Base-by-base conservation (phyloP, 2,888 invertebrate species). In the Drosophila demipolita region DNA sequence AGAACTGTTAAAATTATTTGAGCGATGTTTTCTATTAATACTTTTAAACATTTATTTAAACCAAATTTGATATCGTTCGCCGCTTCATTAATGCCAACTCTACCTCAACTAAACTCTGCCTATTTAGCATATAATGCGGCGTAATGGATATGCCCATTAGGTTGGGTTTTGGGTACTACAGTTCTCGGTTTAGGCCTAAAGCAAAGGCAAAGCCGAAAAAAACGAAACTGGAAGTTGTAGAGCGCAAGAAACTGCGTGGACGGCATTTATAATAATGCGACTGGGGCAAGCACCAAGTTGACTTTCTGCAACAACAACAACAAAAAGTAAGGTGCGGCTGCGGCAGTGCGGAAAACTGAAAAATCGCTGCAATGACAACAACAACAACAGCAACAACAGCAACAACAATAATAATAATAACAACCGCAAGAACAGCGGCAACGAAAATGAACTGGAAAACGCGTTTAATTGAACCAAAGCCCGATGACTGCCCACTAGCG, bases 171-270 rank as follows among this genome's bases (percentile, higher is more conserved):
- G 76, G 6, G 81, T 66, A 80, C 57, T 35, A 7, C n/a, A 38
- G 49, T 50, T 38, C 20, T 50, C 23, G 36, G 49, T 53, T 78
- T 20, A 42, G 62, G 50, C 32, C 49, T 45, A 57, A 73, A 33
- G 58, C 63, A 78, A 78, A 78, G 52, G 76, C 55, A 65, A 36
- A 54, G 66, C 75, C 75, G 64, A 75, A 75, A 66, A 75, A 66
- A 60, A 67, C 68, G 55, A 79, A 83, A 77, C 87, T 85, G 80
- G 75, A 84, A 80, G 83, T 85, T 88, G 73, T 74, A 63, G 87
- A 88, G 87, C 83, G 81, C 80, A 80, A 80, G 69, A 91, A 90
- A 90, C 89, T 91, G 91, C 91, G 91, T 91, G 91, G 91, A 91
- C 91, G 91, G 91, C 86, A 89, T 91, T 91, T 91, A 89, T 91